Conservation (phyloP, 2,113 vertebrate species). For the Rhabdornis inornatus region DNA sequence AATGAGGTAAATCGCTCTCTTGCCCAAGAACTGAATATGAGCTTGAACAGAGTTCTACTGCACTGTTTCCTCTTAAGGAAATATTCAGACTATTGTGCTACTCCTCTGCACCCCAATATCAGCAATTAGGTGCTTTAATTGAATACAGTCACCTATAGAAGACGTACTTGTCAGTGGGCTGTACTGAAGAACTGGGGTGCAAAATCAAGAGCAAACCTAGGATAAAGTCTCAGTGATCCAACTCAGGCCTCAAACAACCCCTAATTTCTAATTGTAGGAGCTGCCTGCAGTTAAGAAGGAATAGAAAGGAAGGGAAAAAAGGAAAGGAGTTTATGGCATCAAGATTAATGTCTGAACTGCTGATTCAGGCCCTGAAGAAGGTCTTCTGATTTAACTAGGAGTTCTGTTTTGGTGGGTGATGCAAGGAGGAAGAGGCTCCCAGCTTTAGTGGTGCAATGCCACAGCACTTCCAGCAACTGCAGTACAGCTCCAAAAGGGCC, state of each 20-base stretch:
- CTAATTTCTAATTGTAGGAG: not conserved
- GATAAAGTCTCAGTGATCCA: not conserved
- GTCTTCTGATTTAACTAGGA: not conserved
- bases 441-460: not conserved
- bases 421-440: not conserved
- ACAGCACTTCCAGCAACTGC: not conserved
- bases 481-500: slow-evolving; percentile 26
- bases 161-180: not conserved
- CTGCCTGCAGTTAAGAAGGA: not conserved
- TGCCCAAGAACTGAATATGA: not conserved
- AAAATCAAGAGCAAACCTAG: not conserved
- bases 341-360: not conserved
- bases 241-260: not conserved
- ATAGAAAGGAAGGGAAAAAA: accelerated
- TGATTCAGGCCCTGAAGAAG: not conserved
- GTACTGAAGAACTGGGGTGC: not conserved
- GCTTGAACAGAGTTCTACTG: not conserved
- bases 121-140: not conserved
- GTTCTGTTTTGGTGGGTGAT: not conserved
- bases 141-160: not conserved
- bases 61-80: not conserved
- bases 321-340: not conserved
- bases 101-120: not conserved
- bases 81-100: not conserved
- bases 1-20: not conserved